Base-by-base conservation (phyloP, 2,113 vertebrate genomes). In the Mormoops blainvillei region DNA sequence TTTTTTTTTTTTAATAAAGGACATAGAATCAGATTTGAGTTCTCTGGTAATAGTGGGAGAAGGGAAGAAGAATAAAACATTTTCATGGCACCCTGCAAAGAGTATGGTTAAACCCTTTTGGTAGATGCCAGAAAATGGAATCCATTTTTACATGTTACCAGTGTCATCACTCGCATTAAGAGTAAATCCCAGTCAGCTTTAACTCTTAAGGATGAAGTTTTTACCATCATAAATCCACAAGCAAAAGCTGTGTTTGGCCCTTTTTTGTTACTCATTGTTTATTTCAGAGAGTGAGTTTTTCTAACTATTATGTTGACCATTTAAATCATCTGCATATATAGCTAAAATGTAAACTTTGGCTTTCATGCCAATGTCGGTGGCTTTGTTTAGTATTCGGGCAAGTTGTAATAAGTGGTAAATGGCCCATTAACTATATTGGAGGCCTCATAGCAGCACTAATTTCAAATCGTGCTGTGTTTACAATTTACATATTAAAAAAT, bases 401-500 rank as follows among this genome's bases (percentile, higher is more conserved):
- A 93, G 45, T 74, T 96, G 80, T 93, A 97, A 77, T 93, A n/a
- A 82, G 91, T 95, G 89, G 80, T 82, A 96, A 97, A 96, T 96
- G 87, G 82, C 38, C 95, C 78, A 3, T 97, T 97, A 96, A 81
- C 68, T 97, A 87, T 95, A 91, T 77, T 96, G 74, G 71, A 96
- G 63, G 94, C 48, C 76, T 97, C 71, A 43, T 97, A 94, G 89
- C 90, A 96, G 67, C 95, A 86, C 82, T 98, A 71, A 94, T 0
- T 97, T 94, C 74, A 97, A 97, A 93, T 95, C 45, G 41, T 96
- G 19, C 48, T 97, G 97, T 33, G 65, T 98, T 98, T 98, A 87
- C 83, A 82, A 45, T 98, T 90, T 68, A 83, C 94, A 92, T 96
- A 80, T 92, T 98, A 65, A 98, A 97, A 96, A 97, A 91, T 91